phyloP scores from a whole-genome alignment of 2,888 invertebrate species.

The Chamaedrilus cognettii region DNA sequence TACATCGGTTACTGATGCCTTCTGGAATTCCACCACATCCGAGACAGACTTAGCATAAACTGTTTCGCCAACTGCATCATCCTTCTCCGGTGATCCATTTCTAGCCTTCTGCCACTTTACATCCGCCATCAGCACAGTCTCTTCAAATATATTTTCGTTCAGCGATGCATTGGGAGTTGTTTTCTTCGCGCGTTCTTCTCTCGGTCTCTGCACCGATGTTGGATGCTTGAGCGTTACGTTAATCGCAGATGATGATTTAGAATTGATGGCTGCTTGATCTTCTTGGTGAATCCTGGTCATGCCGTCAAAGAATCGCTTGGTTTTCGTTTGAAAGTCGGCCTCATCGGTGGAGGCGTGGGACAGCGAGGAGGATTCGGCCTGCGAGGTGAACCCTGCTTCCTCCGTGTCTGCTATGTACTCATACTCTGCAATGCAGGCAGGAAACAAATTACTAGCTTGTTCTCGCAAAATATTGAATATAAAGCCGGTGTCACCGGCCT shows the following conservation, averaged over 20 bases:
- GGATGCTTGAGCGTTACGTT: not conserved
- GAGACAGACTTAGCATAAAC: too few relatives aligned
- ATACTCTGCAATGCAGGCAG: conserved; percentile 68
- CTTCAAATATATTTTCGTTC: conserved; percentile 37
- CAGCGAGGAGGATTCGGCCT: conserved; percentile 47
- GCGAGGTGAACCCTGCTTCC: conserved; percentile 66
- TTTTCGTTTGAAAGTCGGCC: conserved; percentile 38
- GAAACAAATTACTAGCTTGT: not conserved
- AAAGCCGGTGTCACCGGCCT: too few relatives aligned
- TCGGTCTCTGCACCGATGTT: too few relatives aligned
- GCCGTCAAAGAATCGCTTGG: conserved; percentile 36
- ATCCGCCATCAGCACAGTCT: conserved; percentile 40
- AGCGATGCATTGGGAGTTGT: conserved; percentile 26
- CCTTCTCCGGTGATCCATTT: conserved; percentile 17
- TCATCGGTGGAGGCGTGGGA: conserved; percentile 45
- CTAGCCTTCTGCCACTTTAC: conserved; percentile 40
- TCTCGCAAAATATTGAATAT: too few relatives aligned
- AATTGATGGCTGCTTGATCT: too few relatives aligned
- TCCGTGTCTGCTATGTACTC: conserved; percentile 89
- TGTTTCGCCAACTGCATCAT: conserved; percentile 17
- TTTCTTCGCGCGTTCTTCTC: conserved; percentile 27
- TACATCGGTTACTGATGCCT: too few relatives aligned
- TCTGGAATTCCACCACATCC: too few relatives aligned
- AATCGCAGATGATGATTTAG: not conserved
- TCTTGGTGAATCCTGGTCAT: conserved; percentile 38